phyloP scores from a whole-genome alignment of 2,113 vertebrate species.

The Terrapene triunguis region DNA sequence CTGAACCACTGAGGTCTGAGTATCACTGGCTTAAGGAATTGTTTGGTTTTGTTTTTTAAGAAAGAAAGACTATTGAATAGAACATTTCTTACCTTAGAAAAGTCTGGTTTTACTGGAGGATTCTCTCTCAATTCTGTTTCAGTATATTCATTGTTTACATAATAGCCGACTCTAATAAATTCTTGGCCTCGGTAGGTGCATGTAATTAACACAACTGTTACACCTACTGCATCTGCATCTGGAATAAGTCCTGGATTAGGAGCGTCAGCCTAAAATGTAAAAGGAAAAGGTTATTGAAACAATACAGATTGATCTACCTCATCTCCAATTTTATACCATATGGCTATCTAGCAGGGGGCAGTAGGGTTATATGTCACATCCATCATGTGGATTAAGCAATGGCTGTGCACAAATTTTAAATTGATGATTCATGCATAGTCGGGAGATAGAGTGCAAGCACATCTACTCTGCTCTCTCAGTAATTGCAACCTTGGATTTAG shows the following conservation, averaged over 20 bases:
- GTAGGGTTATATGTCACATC: background rate
- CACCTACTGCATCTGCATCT: slow-evolving; percentile 88
- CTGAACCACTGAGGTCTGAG: background rate
- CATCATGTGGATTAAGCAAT: background rate
- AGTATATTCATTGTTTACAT: slow-evolving; percentile 89
- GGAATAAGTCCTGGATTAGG: slow-evolving; percentile 88
- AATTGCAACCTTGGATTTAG: background rate
- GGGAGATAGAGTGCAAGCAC: background rate
- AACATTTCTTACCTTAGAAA: slow-evolving; percentile 83
- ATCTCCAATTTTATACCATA: background rate
- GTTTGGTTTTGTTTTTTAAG: background rate
- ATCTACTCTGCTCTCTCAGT: background rate
- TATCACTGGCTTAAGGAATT: background rate
- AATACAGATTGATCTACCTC: background rate
- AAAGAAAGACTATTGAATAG: background rate
- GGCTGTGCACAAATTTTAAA: background rate
- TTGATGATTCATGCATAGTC: background rate
- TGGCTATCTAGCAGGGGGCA: background rate
- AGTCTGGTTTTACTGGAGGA: slow-evolving; percentile 88
- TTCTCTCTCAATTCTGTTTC: slow-evolving; percentile 89
- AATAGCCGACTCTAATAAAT: slow-evolving; percentile 89
- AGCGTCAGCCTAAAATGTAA: slow-evolving; percentile 82
- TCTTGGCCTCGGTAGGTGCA: slow-evolving; percentile 89
- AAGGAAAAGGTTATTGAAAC: slow-evolving; percentile 51
- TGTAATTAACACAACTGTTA: slow-evolving; percentile 88